A percentile compares a stretch with the other conserved stretches of the same genome.
phyloP scores from a whole-genome alignment of 2,797 vertebrate species.

The Xenentodon cancila region DNA sequence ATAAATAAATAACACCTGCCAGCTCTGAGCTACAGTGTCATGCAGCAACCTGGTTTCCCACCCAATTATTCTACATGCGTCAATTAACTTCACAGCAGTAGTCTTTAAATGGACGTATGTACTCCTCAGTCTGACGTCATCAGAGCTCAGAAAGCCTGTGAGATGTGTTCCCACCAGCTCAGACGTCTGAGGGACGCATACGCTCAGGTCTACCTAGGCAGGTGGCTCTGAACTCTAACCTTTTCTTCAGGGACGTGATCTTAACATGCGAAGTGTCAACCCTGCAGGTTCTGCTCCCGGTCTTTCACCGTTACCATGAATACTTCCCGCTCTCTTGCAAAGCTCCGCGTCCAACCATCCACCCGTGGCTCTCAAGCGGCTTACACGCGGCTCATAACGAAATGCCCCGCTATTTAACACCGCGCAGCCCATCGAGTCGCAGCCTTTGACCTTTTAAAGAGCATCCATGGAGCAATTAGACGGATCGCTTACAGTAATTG shows the following conservation, averaged over 20 bases:
- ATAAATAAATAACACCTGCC: conserved; percentile 7
- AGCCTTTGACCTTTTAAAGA: conserved; percentile 43
- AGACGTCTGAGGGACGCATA: conserved; percentile 41
- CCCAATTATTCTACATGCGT: background rate
- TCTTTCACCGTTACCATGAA: background rate
- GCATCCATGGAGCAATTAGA: conserved; percentile 26
- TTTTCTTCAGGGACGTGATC: conserved; percentile 58
- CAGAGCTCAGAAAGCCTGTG: conserved; percentile 31
- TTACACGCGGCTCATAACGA: conserved; percentile 27
- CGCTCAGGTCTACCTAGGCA: conserved; percentile 50
- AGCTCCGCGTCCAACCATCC: background rate
- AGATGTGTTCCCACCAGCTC: conserved; percentile 21
- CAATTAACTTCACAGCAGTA: conserved; percentile 8
- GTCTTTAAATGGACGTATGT: conserved; percentile 27
- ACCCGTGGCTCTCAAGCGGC: conserved; percentile 6
- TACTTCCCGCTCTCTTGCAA: background rate
- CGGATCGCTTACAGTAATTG: conserved; percentile 28
- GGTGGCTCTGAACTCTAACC: conserved; percentile 65
- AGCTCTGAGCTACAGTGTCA: background rate
- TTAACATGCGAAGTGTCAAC: conserved; percentile 29
- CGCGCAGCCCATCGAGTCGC: conserved; percentile 25
- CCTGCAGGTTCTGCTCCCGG: background rate
- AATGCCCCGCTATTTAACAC: conserved; percentile 45
- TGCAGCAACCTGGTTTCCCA: background rate
- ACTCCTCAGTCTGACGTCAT: conserved; percentile 31